Evolutionary conservation across 2,113 vertebrate species (phyloP).

Genomic region (Channa maculata): DNA sequence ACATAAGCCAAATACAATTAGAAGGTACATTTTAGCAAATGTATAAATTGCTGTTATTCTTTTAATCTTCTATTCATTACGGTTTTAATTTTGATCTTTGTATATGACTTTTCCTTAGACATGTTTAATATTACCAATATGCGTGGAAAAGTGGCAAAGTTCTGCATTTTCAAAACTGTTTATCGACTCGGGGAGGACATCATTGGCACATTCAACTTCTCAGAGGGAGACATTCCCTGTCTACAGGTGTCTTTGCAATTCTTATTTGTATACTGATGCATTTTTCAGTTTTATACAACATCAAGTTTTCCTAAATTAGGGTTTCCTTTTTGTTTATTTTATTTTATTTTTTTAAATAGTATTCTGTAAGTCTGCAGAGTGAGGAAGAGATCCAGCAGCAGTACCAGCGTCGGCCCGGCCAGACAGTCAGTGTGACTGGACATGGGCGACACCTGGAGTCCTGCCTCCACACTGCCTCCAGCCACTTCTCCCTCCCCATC

Average conservation of each 20-base stretch:
- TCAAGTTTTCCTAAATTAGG: background rate
- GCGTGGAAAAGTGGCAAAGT: conserved; percentile 93
- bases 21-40: too few species aligned
- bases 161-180: conserved; percentile 96
- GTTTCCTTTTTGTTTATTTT: background rate
- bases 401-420: conserved; percentile 88
- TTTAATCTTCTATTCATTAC: background rate
- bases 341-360: conserved; percentile 81
- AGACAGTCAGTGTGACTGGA: conserved; percentile 86
- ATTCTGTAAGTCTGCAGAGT: conserved; percentile 94
- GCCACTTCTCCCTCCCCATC: conserved; percentile 95
- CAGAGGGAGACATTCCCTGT: conserved; percentile 95
- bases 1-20: too few species aligned
- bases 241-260: conserved; percentile 86
- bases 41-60: background rate
- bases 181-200: conserved; percentile 97
- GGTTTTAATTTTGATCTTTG: too few species aligned
- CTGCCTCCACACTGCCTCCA: conserved; percentile 95
- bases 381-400: conserved; percentile 93
- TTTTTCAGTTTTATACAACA: background rate
- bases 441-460: conserved; percentile 95
- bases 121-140: conserved; percentile 96
- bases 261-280: background rate
- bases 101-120: conserved; percentile 78
- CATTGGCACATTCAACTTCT: conserved; percentile 94